Evolutionary conservation across 2,113 vertebrate genomes (phyloP).

Genomic region (Myocastor coypus): DNA sequence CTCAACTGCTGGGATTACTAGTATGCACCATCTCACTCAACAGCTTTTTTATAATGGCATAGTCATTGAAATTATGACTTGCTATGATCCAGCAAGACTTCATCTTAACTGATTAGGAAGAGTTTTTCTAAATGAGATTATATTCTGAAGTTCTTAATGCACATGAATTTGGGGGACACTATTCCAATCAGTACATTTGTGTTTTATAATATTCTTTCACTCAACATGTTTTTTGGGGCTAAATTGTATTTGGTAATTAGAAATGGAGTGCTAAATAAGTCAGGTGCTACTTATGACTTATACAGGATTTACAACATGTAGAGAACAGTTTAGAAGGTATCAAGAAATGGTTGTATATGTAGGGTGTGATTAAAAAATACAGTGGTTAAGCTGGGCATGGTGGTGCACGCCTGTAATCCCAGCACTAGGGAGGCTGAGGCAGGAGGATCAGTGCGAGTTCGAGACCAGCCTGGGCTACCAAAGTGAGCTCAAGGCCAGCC

Average conservation of each 20-base stretch:
- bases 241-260: not conserved
- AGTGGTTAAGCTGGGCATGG: too few species aligned
- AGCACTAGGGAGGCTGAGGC: too few species aligned
- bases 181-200: not conserved
- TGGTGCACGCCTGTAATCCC: too few species aligned
- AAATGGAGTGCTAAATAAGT: not conserved
- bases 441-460: too few species aligned
- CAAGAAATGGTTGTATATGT: not conserved
- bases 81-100: not conserved
- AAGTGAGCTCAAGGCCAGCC: too few species aligned
- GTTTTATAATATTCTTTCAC: constrained; percentile 7
- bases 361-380: not conserved
- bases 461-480: too few species aligned
- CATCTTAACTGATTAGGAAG: not conserved
- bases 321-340: not conserved
- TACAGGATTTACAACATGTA: not conserved
- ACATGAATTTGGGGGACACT: not conserved
- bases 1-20: not conserved
- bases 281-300: not conserved
- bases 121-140: not conserved
- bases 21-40: not conserved
- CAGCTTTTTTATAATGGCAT: not conserved
- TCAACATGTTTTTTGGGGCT: not conserved
- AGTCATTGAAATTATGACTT: not conserved
- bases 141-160: not conserved